phyloP scores from a whole-genome alignment of 2,888 invertebrate genomes.

The Acrobasis repandana region DNA sequence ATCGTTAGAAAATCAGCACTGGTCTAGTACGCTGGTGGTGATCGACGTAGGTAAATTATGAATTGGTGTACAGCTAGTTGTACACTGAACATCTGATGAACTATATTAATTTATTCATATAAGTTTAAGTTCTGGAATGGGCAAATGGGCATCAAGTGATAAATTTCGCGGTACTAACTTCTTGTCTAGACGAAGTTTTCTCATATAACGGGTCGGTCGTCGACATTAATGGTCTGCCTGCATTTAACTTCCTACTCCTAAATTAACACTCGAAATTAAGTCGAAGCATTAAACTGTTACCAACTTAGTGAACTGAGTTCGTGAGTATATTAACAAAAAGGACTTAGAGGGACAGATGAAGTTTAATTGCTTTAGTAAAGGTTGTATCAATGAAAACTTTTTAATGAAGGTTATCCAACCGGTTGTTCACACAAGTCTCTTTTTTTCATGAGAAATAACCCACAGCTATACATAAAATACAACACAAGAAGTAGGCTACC shows the following conservation, averaged over 20 bases:
- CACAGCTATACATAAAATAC: too few species aligned
- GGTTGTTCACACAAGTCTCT: not conserved
- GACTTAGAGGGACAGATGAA: not conserved
- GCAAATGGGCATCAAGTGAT: constrained; percentile 44
- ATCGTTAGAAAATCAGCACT: too few species aligned
- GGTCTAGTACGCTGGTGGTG: too few species aligned
- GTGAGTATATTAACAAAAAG: constrained; percentile 19
- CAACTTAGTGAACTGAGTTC: constrained; percentile 14
- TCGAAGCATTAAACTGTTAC: constrained; percentile 33
- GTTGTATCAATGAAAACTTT: too few species aligned
- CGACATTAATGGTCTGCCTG: constrained; percentile 50
- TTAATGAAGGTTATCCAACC: too few species aligned
- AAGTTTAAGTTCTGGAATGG: constrained; percentile 31
- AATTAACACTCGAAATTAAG: constrained; percentile 56
- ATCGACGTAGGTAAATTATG: too few species aligned
- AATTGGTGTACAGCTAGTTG: too few species aligned
- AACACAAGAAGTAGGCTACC: not conserved
- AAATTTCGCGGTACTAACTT: constrained; percentile 49
- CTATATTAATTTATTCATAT: constrained; percentile 1
- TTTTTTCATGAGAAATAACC: not conserved
- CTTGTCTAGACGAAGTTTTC: constrained; percentile 56
- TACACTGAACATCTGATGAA: not conserved
- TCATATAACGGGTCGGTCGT: constrained; percentile 53
- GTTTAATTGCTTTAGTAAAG: not conserved
- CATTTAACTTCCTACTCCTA: constrained; percentile 49